Evolutionary conservation across 2,888 invertebrate genomes (phyloP).

Genomic region (Adela reaumurella): DNA sequence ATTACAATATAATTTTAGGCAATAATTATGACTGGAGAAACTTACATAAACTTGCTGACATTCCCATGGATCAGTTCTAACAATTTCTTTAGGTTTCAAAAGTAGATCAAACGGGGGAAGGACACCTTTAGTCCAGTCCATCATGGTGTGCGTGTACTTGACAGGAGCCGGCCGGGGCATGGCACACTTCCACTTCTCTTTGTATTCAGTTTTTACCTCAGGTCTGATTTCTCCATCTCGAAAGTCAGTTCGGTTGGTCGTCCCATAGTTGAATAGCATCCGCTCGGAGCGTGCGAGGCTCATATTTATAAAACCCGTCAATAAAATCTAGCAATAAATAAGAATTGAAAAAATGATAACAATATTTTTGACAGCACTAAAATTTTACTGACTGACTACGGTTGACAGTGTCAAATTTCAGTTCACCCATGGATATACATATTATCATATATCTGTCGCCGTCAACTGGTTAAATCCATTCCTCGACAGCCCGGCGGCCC

Average conservation of each 20-base stretch:
- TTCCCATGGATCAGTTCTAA: slow-evolving; percentile 19
- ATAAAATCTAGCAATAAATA: too few relatives aligned
- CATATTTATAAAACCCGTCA: too few relatives aligned
- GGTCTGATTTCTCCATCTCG: slow-evolving; percentile 13
- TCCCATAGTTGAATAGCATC: slow-evolving; percentile 21
- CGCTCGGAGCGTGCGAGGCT: background rate
- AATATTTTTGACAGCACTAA: too few relatives aligned
- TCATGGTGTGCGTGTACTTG: slow-evolving; percentile 25
- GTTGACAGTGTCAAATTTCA: too few relatives aligned
- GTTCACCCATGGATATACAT: too few relatives aligned
- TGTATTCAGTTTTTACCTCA: slow-evolving; percentile 14
- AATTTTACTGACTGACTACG: too few relatives aligned
- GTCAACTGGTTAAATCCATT: too few relatives aligned
- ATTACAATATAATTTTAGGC: too few relatives aligned
- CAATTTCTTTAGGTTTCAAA: slow-evolving; percentile 18
- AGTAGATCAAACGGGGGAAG: slow-evolving; percentile 22
- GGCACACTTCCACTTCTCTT: slow-evolving; percentile 13
- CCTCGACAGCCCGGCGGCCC: too few relatives aligned
- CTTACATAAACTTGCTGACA: slow-evolving; percentile 23
- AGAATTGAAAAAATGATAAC: too few relatives aligned
- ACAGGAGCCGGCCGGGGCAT: slow-evolving; percentile 13
- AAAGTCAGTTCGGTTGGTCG: slow-evolving; percentile 21
- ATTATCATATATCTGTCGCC: too few relatives aligned
- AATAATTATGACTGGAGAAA: too few relatives aligned
- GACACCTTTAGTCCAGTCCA: slow-evolving; percentile 16